Percentiles rank a stretch among this genome's conserved stretches.
These are phyloP conservation scores for Enteromius radiatus DNA, from an alignment of 2,797 vertebrate genomes.

Conservation along the genomic window DNA sequence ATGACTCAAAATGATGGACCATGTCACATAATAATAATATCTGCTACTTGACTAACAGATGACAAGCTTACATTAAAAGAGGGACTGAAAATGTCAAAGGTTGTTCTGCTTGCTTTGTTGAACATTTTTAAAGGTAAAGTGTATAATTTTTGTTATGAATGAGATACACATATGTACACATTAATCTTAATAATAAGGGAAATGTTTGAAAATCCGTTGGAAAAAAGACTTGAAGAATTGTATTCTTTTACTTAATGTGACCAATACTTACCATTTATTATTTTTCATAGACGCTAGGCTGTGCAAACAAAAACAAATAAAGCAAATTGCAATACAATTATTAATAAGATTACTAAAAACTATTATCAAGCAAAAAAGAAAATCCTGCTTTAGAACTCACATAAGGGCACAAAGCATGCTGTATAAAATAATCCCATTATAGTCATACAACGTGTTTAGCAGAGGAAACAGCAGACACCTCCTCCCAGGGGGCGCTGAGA, in stretches of 20 bases:
- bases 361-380: background rate
- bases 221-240: background rate
- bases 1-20: background rate
- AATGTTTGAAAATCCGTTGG: background rate
- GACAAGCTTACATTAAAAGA: background rate
- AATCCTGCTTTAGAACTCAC: conserved; percentile 7
- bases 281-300: background rate
- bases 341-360: background rate
- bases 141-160: background rate
- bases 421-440: background rate
- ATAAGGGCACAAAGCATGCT: background rate
- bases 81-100: background rate
- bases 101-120: background rate
- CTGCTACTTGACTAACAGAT: background rate
- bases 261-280: background rate
- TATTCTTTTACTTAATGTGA: background rate
- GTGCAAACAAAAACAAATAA: background rate
- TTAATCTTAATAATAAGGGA: background rate
- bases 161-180: background rate
- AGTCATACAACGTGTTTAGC: conserved; percentile 26
- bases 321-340: background rate
- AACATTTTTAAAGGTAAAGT: background rate
- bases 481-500: conserved; percentile 16
- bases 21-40: background rate
- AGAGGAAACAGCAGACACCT: conserved; percentile 26